Evolutionary conservation across 2,113 vertebrate genomes (phyloP).

Genomic region (Salvelinus namaycush): DNA sequence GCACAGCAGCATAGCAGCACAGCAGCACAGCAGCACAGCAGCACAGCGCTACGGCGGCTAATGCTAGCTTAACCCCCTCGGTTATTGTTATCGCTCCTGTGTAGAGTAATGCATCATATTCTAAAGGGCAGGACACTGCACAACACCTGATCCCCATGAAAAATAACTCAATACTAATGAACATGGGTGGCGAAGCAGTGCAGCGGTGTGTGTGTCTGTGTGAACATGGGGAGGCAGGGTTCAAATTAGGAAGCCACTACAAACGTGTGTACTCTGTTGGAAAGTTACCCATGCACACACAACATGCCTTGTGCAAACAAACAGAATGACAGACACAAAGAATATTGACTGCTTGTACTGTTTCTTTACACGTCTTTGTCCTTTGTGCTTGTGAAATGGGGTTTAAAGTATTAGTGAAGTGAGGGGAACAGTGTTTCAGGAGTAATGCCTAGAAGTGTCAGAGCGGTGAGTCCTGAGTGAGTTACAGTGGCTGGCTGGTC

Average conservation of each 20-base stretch:
- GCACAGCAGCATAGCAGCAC: no score
- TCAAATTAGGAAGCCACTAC: constrained; percentile 32
- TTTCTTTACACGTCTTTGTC: no score
- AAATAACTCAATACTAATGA: background rate
- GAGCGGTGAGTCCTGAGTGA: no score
- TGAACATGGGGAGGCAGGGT: constrained; percentile 30
- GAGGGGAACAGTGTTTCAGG: no score
- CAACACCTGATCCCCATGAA: background rate
- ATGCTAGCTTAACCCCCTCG: background rate
- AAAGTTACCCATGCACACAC: no score
- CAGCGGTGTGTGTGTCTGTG: constrained; percentile 7
- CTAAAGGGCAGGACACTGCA: background rate
- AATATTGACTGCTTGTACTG: no score
- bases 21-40: background rate
- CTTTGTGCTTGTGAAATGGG: no score
- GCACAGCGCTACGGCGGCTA: background rate
- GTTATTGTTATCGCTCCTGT: background rate
- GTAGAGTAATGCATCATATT: constrained; percentile 5
- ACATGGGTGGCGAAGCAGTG: background rate
- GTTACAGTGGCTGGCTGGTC: background rate
- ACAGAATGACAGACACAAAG: no score
- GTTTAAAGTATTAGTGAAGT: no score
- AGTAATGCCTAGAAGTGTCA: no score
- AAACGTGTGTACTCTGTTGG: no score
- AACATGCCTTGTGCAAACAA: no score